Evolutionary conservation across 2,113 vertebrate species (phyloP).

Genomic region (Kryptolebias marmoratus): DNA sequence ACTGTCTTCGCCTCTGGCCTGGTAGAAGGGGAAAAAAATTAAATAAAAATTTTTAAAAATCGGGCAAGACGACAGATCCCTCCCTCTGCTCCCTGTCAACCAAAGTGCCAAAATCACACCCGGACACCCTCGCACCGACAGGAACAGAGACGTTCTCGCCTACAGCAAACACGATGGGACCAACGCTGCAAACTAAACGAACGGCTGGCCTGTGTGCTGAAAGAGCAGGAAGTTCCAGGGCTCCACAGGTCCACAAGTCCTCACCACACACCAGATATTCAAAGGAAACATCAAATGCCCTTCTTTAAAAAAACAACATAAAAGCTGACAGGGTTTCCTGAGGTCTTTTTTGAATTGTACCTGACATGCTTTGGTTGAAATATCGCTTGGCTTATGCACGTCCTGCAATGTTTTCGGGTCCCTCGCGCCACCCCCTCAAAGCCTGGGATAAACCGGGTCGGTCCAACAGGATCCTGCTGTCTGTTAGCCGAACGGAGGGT

Average conservation of each 20-base stretch:
- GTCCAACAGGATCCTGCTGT: too few relatives aligned
- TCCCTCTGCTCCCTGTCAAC: slow-evolving; percentile 65
- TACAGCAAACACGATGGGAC: slow-evolving; percentile 22
- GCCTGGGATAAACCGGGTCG: too few relatives aligned
- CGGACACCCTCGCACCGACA: slow-evolving; percentile 48
- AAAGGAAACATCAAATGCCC: too few relatives aligned
- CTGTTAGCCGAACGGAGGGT: too few relatives aligned
- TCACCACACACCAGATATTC: too few relatives aligned
- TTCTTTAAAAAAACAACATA: too few relatives aligned
- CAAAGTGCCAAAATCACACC: slow-evolving; percentile 77
- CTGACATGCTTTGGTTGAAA: too few relatives aligned
- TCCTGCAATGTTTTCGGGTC: too few relatives aligned
- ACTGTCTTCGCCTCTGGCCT: slow-evolving; percentile 90
- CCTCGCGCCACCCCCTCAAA: too few relatives aligned
- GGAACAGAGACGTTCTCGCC: slow-evolving; percentile 45
- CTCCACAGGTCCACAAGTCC: not conserved
- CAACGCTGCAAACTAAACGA: not conserved
- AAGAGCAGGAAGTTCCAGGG: not conserved
- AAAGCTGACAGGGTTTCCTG: too few relatives aligned
- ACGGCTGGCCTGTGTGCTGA: not conserved
- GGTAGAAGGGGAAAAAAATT: slow-evolving; percentile 80
- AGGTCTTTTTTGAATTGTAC: too few relatives aligned
- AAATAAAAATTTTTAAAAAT: not conserved
- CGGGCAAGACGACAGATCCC: slow-evolving; percentile 29
- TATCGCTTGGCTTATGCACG: too few relatives aligned